These are phyloP conservation scores for Adelges cooleyi DNA, from an alignment of 1,140 invertebrate species.

Conservation along the genomic window DNA sequence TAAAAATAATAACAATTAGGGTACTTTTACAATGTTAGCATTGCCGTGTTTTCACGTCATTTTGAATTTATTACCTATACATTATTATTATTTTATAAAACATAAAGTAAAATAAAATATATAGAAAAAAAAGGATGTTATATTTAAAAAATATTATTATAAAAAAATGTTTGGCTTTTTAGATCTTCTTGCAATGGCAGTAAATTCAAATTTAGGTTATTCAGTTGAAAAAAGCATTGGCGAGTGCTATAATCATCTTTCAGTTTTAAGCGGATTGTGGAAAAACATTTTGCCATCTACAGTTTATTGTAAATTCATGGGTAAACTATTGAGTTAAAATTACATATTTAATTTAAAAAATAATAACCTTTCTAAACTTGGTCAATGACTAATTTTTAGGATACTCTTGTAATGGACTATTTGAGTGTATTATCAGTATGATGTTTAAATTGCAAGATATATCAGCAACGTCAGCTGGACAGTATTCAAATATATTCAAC, in stretches of 20 bases:
- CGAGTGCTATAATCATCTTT: constrained; percentile 71
- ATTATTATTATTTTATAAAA: background rate
- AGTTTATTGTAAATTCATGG: constrained; percentile 53
- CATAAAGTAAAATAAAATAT: no score
- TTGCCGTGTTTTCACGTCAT: no score
- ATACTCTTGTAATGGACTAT: constrained; percentile 48
- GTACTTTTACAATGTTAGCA: no score
- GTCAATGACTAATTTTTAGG: constrained; percentile 36
- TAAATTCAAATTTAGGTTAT: constrained; percentile 44
- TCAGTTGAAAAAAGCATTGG: constrained; percentile 59
- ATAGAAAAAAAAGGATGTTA: background rate
- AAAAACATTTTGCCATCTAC: constrained; percentile 56
- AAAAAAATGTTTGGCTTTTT: constrained; percentile 13
- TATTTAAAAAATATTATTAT: background rate
- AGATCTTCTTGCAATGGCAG: constrained; percentile 48
- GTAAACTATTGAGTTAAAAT: constrained; percentile 35
- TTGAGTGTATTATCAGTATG: constrained; percentile 48
- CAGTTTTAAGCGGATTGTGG: constrained; percentile 78
- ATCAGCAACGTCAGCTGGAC: constrained; percentile 47
- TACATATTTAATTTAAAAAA: background rate
- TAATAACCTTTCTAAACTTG: background rate
- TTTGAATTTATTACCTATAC: background rate
- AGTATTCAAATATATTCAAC: constrained; percentile 46
- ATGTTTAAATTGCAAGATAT: constrained; percentile 54
- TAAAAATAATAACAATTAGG: background rate